Evolutionary conservation across 1,140 invertebrate genomes (phyloP), one percentile per base, ranked within the genome.

Genomic region (Pogonus chalceus): DNA sequence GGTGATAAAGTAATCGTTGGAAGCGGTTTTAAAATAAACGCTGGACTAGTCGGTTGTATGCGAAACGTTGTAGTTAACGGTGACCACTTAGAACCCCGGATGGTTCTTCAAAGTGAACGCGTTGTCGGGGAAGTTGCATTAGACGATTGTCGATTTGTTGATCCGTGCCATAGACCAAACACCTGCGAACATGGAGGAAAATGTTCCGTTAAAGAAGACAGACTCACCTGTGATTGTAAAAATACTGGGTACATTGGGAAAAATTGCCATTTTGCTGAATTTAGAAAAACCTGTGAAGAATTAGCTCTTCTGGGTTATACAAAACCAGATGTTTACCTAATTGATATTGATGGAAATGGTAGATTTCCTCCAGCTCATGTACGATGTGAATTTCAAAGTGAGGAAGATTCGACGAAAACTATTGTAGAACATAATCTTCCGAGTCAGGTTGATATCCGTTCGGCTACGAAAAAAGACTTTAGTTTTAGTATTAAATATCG

Each of bases 271-370:
- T 96, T 96, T 65, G 86, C 92, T 9, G 80, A 85, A 51, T 92
- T 90, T 64, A 81, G 88, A 55, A 87, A 90, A 66, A 93, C 91
- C 0, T 96, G 92, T 68, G 91, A 96, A 72, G 91, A 95, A 65
- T 67, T 96, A 43, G 91, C 90, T 10, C 74, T 94, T 2, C 69
- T 93, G 2, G 84, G 82, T 4, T 89, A 89, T 61, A 90, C 84
- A 0, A 82, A 90, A 62, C 87, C 90, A 35, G 90, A 92, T 59
- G 88, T 93, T 0, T 95, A 93, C 65, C 76, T 85, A 23, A 90
- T 94, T 55, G 92, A 96, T 63, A 92, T 96, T 52, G 92, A 96
- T 69, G 90, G 92, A 1, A 92, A 93, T 67, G 92, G 92, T 0
- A 82, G 84, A 51, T 90, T 92, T 63, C 88, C 90, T 21, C 91